These are phyloP conservation scores for Malacoctenus gilli DNA, from an alignment of 2,797 vertebrate species.

Conservation along the genomic window DNA sequence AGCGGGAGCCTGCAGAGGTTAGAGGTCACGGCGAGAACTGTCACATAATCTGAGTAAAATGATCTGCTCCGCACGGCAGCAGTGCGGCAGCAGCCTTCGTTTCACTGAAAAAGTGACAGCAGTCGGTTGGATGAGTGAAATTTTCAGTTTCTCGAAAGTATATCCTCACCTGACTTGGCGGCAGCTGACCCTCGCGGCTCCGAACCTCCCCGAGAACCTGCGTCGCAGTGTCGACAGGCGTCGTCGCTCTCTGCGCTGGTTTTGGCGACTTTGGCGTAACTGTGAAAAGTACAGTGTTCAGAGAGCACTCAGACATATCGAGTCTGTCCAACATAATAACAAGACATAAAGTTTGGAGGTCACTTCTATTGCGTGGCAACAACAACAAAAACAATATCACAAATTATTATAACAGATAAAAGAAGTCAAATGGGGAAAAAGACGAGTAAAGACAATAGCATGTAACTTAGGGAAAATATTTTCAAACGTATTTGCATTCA, in stretches of 20 bases:
- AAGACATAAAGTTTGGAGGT: too few relatives aligned
- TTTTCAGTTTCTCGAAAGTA: not conserved
- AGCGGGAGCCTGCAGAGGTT: constrained; percentile 49
- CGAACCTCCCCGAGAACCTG: constrained; percentile 40
- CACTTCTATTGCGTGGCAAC: too few relatives aligned
- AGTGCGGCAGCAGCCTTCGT: not conserved
- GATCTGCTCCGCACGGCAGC: not conserved
- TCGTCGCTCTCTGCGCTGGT: constrained; percentile 24
- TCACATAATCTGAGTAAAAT: constrained; percentile 18
- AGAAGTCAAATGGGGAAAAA: too few relatives aligned
- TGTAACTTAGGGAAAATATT: too few relatives aligned
- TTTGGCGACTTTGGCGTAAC: constrained; percentile 38
- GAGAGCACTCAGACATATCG: too few relatives aligned
- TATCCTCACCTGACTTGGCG: constrained; percentile 62
- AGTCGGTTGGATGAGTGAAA: not conserved
- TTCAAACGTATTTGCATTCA: too few relatives aligned
- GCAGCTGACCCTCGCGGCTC: constrained; percentile 48
- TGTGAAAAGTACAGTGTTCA: too few relatives aligned
- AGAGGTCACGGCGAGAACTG: constrained; percentile 55
- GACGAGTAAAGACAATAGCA: too few relatives aligned
- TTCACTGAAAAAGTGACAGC: not conserved
- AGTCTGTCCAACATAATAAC: too few relatives aligned
- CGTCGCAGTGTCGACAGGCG: constrained; percentile 58
- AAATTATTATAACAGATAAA: too few relatives aligned
- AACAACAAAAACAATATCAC: too few relatives aligned